Percentiles rank a stretch among this genome's conserved stretches.
Conservation (phyloP, 2,888 invertebrate genomes). For the Flabesymbios commensalis region DNA sequence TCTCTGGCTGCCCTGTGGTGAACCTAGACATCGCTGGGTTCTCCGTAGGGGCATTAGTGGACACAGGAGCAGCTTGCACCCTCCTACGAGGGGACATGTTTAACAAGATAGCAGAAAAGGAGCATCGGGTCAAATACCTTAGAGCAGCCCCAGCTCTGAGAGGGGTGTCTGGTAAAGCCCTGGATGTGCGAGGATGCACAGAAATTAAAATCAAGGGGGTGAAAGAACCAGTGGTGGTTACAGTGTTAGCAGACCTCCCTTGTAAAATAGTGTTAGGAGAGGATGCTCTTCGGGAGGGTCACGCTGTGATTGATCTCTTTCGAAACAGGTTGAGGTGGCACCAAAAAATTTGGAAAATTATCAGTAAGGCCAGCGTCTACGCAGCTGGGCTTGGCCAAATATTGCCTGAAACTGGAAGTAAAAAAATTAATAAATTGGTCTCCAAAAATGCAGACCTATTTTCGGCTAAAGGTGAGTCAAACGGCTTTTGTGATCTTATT, state of each 20-base stretch:
- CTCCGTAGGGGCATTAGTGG: not conserved
- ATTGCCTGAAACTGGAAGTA: not conserved
- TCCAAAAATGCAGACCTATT: constrained; percentile 2
- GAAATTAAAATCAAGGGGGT: not conserved
- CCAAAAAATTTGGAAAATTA: not conserved
- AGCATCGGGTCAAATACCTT: not conserved
- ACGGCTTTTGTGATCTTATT: not conserved
- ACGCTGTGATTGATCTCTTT: not conserved
- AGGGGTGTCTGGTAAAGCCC: not conserved
- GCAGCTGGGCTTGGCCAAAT: not conserved
- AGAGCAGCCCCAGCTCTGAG: not conserved
- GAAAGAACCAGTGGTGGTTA: not conserved
- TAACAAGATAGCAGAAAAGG: not conserved
- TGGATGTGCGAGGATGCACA: not conserved
- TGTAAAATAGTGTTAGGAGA: not conserved
- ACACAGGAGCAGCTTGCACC: not conserved
- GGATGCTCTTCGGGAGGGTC: not conserved
- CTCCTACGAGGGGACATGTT: not conserved
- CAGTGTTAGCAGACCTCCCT: not conserved
- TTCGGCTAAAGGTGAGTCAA: not conserved
- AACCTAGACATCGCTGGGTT: not conserved
- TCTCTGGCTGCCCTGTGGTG: not conserved
- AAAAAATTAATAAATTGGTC: not conserved
- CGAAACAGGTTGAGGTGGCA: not conserved
- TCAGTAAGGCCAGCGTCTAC: not conserved